These are phyloP conservation scores for Patella vulgata DNA, from an alignment of 1,140 invertebrate genomes.

Conservation along the genomic window DNA sequence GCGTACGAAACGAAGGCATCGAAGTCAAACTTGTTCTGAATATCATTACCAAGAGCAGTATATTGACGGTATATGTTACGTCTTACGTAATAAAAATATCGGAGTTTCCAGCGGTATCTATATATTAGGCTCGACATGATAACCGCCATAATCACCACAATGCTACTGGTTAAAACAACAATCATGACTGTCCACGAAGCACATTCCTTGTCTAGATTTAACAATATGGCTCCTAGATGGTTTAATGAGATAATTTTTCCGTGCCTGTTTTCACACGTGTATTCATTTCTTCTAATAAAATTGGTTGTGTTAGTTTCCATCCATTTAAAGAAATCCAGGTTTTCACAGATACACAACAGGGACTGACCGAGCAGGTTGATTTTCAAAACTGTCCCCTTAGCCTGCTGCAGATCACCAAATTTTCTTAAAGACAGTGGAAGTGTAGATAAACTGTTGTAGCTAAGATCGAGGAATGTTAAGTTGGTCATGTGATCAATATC, in stretches of 20 bases:
- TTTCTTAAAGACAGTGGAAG: too few species aligned
- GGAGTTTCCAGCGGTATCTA: slow-evolving; percentile 40
- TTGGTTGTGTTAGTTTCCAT: background rate
- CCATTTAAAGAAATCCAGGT: too few species aligned
- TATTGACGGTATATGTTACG: slow-evolving; percentile 22
- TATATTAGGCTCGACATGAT: slow-evolving; percentile 24
- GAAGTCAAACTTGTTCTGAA: slow-evolving; percentile 22
- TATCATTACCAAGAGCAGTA: too few species aligned
- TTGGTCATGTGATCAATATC: background rate
- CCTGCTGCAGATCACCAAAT: too few species aligned
- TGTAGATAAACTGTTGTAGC: too few species aligned
- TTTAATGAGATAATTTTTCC: background rate
- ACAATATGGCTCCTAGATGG: slow-evolving; percentile 12
- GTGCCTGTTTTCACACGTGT: slow-evolving; percentile 22
- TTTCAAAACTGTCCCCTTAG: too few species aligned
- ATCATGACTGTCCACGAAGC: too few species aligned
- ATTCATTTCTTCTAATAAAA: slow-evolving; percentile 4
- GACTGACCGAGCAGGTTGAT: too few species aligned
- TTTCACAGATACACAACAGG: too few species aligned
- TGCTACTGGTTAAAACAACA: slow-evolving; percentile 5
- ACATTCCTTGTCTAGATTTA: slow-evolving; percentile 12
- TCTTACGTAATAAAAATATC: slow-evolving; percentile 44
- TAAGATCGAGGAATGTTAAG: background rate
- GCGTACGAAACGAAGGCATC: too few species aligned
- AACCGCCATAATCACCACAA: slow-evolving; percentile 15